These are phyloP conservation scores for Helleia helle DNA, from an alignment of 2,888 invertebrate genomes.

Conservation along the genomic window DNA sequence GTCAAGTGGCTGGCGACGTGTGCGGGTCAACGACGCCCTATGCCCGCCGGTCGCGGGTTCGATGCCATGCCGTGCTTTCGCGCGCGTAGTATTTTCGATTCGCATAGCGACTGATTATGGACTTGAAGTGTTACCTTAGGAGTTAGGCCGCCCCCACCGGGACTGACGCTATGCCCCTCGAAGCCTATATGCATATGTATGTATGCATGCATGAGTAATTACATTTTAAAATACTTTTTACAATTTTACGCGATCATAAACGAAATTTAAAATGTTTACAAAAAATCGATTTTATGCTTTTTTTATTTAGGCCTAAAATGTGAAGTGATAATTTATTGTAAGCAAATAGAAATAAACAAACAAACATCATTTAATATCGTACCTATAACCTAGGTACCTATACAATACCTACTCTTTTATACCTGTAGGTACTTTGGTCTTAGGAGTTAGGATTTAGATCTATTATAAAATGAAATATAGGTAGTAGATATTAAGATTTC, in stretches of 20 bases:
- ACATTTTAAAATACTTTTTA: not conserved
- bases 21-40: slow-evolving; percentile 33
- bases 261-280: too few species aligned
- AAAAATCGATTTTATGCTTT: too few species aligned
- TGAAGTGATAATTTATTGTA: too few species aligned
- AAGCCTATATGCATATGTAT: slow-evolving; percentile 54
- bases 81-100: slow-evolving; percentile 13
- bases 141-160: slow-evolving; percentile 28
- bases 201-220: slow-evolving; percentile 30
- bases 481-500: too few species aligned
- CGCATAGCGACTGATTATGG: slow-evolving; percentile 32
- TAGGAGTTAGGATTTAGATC: too few species aligned
- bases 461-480: too few species aligned
- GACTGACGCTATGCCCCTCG: slow-evolving; percentile 44
- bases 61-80: slow-evolving; percentile 14
- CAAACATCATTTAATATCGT: too few species aligned
- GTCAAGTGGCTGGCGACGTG: slow-evolving; percentile 55
- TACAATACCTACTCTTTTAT: too few species aligned
- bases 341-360: too few species aligned
- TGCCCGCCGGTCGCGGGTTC: not conserved
- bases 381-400: too few species aligned
- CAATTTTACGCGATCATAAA: not conserved
- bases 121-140: slow-evolving; percentile 36
- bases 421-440: too few species aligned
- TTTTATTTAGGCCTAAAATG: too few species aligned